Percentiles rank a stretch among this genome's conserved stretches.
Evolutionary conservation across 2,888 invertebrate genomes (phyloP).

Genomic region (Odontothrips loti): DNA sequence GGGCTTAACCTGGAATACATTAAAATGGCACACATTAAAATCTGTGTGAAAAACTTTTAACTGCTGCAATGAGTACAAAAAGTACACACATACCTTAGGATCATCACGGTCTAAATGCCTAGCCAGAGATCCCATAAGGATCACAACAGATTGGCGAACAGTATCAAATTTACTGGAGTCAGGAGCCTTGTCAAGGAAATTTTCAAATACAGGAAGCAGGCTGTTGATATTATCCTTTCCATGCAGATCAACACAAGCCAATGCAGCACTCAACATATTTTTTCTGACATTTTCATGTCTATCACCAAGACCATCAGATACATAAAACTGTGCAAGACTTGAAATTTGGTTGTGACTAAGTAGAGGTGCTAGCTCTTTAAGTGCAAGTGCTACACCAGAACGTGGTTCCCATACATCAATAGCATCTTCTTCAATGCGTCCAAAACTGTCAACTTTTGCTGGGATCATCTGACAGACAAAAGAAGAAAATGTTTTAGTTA

Average conservation of each 20-base stretch:
- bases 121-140: constrained; percentile 96
- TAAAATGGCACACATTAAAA: not conserved
- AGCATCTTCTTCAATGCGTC: constrained; percentile 76
- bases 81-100: constrained; percentile 53
- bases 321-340: constrained; percentile 73
- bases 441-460: constrained; percentile 84
- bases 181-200: constrained; percentile 88
- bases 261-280: constrained; percentile 91
- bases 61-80: not conserved
- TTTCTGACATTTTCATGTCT: constrained; percentile 67
- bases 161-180: constrained; percentile 86
- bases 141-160: constrained; percentile 92
- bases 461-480: constrained; percentile 62
- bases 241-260: constrained; percentile 84
- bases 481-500: constrained; percentile 26
- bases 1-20: constrained; percentile 60
- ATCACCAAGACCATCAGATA: constrained; percentile 82
- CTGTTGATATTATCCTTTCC: constrained; percentile 77
- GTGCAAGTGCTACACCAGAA: constrained; percentile 79
- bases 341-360: constrained; percentile 65
- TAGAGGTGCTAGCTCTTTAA: constrained; percentile 73
- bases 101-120: constrained; percentile 89
- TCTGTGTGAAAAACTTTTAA: not conserved
- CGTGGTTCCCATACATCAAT: constrained; percentile 89
- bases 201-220: constrained; percentile 86